phyloP scores from a whole-genome alignment of 2,888 invertebrate genomes.

The Aporophyla nigra region DNA sequence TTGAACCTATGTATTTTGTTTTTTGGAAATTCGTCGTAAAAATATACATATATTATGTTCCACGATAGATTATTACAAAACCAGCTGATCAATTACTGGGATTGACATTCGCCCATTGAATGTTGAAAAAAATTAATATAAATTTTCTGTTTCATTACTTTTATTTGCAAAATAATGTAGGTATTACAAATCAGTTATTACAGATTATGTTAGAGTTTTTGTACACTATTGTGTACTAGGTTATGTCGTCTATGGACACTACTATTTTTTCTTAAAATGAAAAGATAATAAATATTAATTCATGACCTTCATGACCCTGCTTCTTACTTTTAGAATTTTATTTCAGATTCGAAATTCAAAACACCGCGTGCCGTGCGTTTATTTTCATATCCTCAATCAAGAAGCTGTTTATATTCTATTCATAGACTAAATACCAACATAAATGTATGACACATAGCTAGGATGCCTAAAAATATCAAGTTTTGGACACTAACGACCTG shows the following conservation, averaged over 20 bases:
- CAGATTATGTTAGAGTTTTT: too few relatives aligned
- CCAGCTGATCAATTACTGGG: too few relatives aligned
- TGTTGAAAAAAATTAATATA: too few relatives aligned
- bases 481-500: conserved; percentile 52
- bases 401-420: conserved; percentile 30
- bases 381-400: conserved; percentile 17
- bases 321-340: not conserved
- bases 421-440: conserved; percentile 10
- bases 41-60: too few relatives aligned
- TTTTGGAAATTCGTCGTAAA: too few relatives aligned
- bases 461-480: conserved; percentile 40
- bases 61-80: too few relatives aligned
- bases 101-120: too few relatives aligned
- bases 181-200: too few relatives aligned
- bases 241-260: not conserved
- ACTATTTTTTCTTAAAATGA: not conserved
- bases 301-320: not conserved
- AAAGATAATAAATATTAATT: not conserved
- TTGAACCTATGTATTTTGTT: too few relatives aligned
- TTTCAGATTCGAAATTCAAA: conserved; percentile 1
- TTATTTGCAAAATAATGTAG: too few relatives aligned
- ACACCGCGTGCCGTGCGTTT: not conserved
- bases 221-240: not conserved
- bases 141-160: too few relatives aligned
- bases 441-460: conserved; percentile 15